Evolutionary conservation across 2,888 invertebrate genomes (phyloP).

Genomic region (Leptothorax acervorum): DNA sequence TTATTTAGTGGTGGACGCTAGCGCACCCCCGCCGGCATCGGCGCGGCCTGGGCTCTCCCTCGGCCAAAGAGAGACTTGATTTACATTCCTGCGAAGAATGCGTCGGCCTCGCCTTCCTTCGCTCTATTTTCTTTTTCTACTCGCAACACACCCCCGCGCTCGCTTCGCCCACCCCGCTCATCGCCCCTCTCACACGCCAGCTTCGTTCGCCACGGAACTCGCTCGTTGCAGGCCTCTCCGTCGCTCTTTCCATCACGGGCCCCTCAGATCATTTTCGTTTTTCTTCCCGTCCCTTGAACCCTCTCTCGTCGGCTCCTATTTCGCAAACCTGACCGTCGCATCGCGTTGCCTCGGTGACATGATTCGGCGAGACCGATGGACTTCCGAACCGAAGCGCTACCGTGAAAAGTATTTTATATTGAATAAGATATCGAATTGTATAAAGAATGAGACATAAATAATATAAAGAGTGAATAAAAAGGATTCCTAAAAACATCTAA

Average conservation of each 20-base stretch:
- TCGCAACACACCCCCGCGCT: conserved; percentile 38
- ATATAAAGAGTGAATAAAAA: neutral
- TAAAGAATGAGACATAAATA: neutral
- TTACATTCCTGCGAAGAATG: conserved; percentile 65
- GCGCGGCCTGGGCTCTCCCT: conserved; percentile 74
- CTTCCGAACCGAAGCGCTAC: neutral
- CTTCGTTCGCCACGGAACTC: conserved; percentile 8
- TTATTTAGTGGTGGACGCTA: conserved; percentile 84
- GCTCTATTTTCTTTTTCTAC: conserved; percentile 70
- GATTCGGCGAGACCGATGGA: conserved; percentile 23
- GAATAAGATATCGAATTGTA: neutral
- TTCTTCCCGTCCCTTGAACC: conserved; percentile 48
- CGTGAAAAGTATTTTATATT: neutral
- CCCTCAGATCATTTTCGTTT: conserved; percentile 38
- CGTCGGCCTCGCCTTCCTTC: conserved; percentile 68
- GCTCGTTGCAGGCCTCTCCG: conserved; percentile 22
- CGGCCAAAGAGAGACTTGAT: conserved; percentile 34
- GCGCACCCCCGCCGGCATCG: conserved; percentile 84
- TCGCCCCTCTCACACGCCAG: conserved; percentile 29
- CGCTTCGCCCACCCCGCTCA: conserved; percentile 52
- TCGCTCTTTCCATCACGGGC: conserved; percentile 47
- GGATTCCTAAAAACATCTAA: neutral
- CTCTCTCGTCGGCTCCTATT: conserved; percentile 42
- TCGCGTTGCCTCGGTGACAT: conserved; percentile 30
- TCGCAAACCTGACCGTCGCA: conserved; percentile 24